Evolutionary conservation across 2,797 vertebrate species (phyloP), one percentile per base, ranked within the genome.

Genomic region (Leptodactylus fallax): DNA sequence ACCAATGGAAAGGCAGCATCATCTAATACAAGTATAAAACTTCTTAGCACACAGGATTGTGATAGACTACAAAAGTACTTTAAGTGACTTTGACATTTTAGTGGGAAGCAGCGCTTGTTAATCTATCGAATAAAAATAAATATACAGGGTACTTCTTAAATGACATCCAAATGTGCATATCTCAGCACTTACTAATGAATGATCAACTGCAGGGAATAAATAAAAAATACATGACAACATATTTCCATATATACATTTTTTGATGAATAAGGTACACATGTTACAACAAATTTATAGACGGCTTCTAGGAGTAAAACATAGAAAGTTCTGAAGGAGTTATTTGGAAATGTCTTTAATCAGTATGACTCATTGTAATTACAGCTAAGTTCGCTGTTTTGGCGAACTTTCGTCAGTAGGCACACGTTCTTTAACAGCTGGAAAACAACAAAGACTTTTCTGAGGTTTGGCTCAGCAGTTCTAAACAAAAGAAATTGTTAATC

Each of bases 401-500:
- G 58, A 85, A 51, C 72, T 76, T 63, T 77, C 83, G 7, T 77
- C 83, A 85, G 72, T 85, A 85, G 83, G 72, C 36, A 77, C 83
- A 77, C 6, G 23, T 51, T 51, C 72, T 49, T 63, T 77, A 77
- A 85, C 83, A 85, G 83, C 83, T 85, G 83, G 36, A 63, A 85
- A 85, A 85, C 83, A 85, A 85, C 83, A 85, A 77, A 77, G 83
- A 11, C 9, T 77, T 76, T 49, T 55, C 83, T 85, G 17, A 47
- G 83, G 55, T 19, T 85, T 85, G 83, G 83, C 83, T 77, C 56
- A 27, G 71, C 51, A 51, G 56, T 77, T 53, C 83, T 85, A 85
- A 85, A 85, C 83, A 85, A 65, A 77, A 77, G 83, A 63, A 85
- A 85, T 65, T 85, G 72, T 85, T 77, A 63, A 77, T 85, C 83